Conservation (phyloP, 1,140 invertebrate species). For the Conus betulinus region DNA sequence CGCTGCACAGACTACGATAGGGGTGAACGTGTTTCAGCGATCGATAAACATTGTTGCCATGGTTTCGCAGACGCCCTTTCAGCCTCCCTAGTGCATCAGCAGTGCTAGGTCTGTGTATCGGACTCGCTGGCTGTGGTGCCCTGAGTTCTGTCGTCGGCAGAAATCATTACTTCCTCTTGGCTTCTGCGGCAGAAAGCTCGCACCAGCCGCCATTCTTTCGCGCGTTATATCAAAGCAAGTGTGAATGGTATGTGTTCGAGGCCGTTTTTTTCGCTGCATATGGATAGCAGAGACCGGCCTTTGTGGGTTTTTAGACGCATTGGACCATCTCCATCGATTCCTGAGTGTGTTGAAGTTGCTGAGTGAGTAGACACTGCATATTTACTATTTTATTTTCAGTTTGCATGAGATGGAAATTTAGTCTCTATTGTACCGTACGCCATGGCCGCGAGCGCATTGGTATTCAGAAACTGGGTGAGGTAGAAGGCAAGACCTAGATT, state of each 20-base stretch:
- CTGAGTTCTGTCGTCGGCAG: conserved; percentile 3
- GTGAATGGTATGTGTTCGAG: conserved; percentile 23
- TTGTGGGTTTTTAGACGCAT: conserved; percentile 24
- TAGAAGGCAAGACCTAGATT: no score
- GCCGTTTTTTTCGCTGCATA: conserved; percentile 2
- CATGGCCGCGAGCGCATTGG: no score
- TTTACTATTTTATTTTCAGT: background rate
- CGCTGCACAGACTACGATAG: background rate
- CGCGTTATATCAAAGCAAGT: conserved; percentile 11
- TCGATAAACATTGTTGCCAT: conserved; percentile 22
- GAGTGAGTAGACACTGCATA: conserved; percentile 7
- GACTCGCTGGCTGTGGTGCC: background rate
- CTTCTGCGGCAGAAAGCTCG: background rate
- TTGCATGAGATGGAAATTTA: background rate
- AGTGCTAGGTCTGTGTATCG: background rate
- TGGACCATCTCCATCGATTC: conserved; percentile 24
- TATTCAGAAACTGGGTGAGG: no score
- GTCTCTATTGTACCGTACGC: no score
- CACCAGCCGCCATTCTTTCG: conserved; percentile 14
- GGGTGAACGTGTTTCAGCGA: background rate
- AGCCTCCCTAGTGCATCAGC: conserved; percentile 11
- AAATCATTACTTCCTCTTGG: background rate
- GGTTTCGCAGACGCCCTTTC: conserved; percentile 32
- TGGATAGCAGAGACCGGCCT: conserved; percentile 23
- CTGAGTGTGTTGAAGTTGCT: conserved; percentile 5